Conservation (phyloP, 2,113 vertebrate species). For the Nipponia nippon region DNA sequence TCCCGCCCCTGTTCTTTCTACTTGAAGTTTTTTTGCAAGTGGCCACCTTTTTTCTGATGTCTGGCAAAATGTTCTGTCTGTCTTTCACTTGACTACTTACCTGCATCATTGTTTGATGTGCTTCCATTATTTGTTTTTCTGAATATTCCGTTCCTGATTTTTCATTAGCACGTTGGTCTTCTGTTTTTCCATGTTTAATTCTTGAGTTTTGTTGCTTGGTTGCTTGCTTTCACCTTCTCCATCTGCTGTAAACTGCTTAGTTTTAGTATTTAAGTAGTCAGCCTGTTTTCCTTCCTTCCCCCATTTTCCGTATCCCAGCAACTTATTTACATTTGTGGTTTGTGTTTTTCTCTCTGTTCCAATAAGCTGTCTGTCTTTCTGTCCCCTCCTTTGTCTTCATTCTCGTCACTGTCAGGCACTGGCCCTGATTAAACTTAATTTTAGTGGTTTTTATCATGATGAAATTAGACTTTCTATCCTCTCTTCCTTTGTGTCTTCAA, state of each 20-base stretch:
- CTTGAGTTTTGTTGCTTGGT: background rate
- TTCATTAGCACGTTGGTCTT: background rate
- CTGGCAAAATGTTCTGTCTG: background rate
- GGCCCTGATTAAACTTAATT: background rate
- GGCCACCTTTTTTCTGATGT: background rate
- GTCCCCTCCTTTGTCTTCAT: background rate
- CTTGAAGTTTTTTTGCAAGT: background rate
- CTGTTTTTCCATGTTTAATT: background rate
- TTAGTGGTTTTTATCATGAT: background rate
- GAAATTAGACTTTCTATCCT: background rate
- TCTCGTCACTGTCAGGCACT: background rate
- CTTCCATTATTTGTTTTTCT: background rate
- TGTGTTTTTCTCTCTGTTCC: background rate
- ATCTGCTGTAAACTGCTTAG: background rate
- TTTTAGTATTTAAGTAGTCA: background rate
- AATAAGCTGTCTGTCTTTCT: background rate
- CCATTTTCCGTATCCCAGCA: background rate
- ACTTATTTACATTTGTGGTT: background rate
- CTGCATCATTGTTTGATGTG: background rate
- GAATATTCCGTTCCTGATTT: background rate
- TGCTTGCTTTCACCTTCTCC: background rate
- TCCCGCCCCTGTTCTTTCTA: background rate
- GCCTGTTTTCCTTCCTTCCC: background rate
- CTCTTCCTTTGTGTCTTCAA: background rate
- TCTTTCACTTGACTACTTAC: background rate